Conservation (phyloP, 2,888 invertebrate genomes). For the Elmis aenea region DNA sequence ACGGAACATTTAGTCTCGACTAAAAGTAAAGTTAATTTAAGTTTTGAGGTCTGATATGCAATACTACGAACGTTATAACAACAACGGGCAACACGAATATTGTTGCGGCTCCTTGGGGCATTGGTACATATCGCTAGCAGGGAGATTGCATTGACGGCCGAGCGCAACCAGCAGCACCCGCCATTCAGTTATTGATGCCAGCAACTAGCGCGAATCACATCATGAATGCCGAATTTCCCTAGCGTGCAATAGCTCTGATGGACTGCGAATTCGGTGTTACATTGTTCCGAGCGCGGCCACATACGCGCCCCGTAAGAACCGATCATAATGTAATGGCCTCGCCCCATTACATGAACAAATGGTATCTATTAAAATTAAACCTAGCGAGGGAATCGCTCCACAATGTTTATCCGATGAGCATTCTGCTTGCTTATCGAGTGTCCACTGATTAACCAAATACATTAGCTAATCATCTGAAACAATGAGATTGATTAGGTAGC, state of each 20-base stretch:
- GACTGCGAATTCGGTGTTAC: constrained; percentile 36
- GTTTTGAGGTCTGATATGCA: too few species aligned
- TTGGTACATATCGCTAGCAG: constrained; percentile 36
- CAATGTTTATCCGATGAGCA: too few species aligned
- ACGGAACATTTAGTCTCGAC: too few species aligned
- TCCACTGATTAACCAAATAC: too few species aligned
- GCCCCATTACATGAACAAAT: constrained; percentile 27
- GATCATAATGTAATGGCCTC: constrained; percentile 22
- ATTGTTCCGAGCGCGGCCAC: constrained; percentile 29
- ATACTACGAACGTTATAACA: background rate
- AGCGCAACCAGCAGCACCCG: constrained; percentile 27
- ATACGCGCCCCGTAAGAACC: constrained; percentile 16
- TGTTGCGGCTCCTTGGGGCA: constrained; percentile 30
- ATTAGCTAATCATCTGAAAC: too few species aligned
- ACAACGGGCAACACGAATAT: background rate
- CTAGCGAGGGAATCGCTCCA: too few species aligned
- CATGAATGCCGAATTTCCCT: constrained; percentile 43
- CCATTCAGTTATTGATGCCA: constrained; percentile 38
- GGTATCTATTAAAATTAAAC: constrained; percentile 13
- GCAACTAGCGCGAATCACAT: constrained; percentile 42
- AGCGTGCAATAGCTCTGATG: constrained; percentile 40
- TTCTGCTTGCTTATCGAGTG: too few species aligned
- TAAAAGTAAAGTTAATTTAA: too few species aligned
- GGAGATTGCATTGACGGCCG: constrained; percentile 34
- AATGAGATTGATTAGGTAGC: too few species aligned